Evolutionary conservation across 2,113 vertebrate species (phyloP).

Genomic region (Salvator merianae): DNA sequence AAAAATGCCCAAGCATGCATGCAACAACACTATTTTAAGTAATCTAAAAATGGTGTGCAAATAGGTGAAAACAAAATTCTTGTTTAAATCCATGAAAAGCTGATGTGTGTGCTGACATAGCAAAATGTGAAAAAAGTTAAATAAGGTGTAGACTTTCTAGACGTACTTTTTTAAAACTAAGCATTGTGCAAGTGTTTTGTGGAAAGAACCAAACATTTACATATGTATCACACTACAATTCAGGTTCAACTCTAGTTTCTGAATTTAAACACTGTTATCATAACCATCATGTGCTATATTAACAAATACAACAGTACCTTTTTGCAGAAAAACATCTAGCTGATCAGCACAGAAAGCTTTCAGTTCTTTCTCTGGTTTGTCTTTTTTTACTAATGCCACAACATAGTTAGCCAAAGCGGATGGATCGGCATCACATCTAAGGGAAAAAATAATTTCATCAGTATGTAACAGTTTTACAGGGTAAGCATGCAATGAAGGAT

Average conservation of each 20-base stretch:
- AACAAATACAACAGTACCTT: constrained; percentile 80
- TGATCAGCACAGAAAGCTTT: constrained; percentile 97
- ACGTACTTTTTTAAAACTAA: rapidly evolving
- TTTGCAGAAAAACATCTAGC: constrained; percentile 97
- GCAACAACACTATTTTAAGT: too few relatives aligned
- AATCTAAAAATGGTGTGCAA: too few relatives aligned
- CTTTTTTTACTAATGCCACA: constrained; percentile 98
- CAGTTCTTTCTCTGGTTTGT: constrained; percentile 97
- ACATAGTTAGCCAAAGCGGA: constrained; percentile 98
- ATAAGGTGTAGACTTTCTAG: too few relatives aligned
- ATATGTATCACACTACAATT: not conserved
- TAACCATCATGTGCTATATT: constrained; percentile 7
- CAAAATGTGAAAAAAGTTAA: too few relatives aligned
- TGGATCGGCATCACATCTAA: constrained; percentile 97
- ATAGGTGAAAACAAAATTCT: too few relatives aligned
- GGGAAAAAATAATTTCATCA: constrained; percentile 22
- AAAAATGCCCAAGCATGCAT: too few relatives aligned
- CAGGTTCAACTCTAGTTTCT: not conserved
- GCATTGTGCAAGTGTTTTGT: not conserved
- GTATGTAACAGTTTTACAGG: constrained; percentile 2
- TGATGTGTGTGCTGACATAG: too few relatives aligned
- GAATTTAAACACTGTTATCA: not conserved
- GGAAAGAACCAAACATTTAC: not conserved
- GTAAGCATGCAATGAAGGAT: not conserved
- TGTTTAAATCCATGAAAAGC: too few relatives aligned